Evolutionary conservation across 2,797 vertebrate genomes (phyloP).

Genomic region (Microhierax caerulescens): DNA sequence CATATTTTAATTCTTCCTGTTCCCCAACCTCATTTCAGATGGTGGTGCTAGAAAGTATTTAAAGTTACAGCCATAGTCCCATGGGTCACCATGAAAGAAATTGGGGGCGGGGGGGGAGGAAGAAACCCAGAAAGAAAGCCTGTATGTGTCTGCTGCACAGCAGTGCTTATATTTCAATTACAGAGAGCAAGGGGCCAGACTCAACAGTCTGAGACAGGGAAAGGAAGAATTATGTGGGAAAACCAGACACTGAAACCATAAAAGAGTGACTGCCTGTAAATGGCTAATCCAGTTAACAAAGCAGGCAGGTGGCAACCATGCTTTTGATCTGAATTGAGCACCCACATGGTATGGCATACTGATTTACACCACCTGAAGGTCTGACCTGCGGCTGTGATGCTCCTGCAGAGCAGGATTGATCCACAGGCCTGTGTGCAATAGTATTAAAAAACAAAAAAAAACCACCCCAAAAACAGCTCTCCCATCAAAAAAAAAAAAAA

Average conservation of each 20-base stretch:
- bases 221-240: constrained; percentile 58
- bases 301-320: background rate
- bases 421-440: background rate
- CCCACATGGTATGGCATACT: accelerated
- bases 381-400: background rate
- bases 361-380: accelerated
- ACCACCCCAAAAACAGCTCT: accelerated
- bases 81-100: constrained; percentile 17
- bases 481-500: no score
- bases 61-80: constrained; percentile 17
- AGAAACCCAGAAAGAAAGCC: background rate
- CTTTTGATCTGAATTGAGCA: accelerated
- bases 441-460: background rate
- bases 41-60: constrained; percentile 38
- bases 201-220: constrained; percentile 7
- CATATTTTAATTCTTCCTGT: constrained; percentile 32
- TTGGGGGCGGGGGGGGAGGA: background rate
- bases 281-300: constrained; percentile 31
- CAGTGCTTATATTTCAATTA: constrained; percentile 19
- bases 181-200: constrained; percentile 13
- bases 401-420: background rate
- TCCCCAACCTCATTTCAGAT: constrained; percentile 36
- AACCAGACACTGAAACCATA: constrained; percentile 57
- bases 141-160: background rate
- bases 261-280: constrained; percentile 26